Evolutionary conservation across 2,888 invertebrate species (phyloP), one percentile per base, ranked within the genome.

Genomic region (Listrodromus nycthemerus): DNA sequence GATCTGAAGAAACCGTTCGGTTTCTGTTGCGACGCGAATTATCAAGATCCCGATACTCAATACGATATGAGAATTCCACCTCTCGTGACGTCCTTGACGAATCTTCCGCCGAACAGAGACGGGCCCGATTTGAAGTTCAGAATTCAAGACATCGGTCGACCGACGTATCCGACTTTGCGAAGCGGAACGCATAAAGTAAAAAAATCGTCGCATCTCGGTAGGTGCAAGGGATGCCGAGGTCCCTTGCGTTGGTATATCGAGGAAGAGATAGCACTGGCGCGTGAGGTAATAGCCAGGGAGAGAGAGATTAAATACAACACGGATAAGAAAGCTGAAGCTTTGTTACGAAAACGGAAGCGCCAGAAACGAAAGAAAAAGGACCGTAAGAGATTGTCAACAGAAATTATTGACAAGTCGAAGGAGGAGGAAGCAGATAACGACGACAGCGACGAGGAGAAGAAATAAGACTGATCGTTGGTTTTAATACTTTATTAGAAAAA

Each of bases 51-150:
- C 2, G 84, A 86, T 2, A 88, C 88, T 7, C 67, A 70, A 1
- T 86, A 90, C 74, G 77, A 89, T 58, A 83, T 81, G 71, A 71
- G 79, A 16, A 83, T 83, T 45, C 88, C 90, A 0, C 88, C 89
- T 0, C 85, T 77, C 3, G 67, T 75, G 8, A 85, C 87, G 13
- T 87, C 89, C 0, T 80, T 84, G 33, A 85, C 91, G 50, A 71
- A 77, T 2, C 16, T 85, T 6, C 77, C 87, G 16, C 69, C 84
- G 2, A 73, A 82, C 6, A 86, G 70, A 0, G 88, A 83, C n/a
- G 89, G 91, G 1, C 92, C 92, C 0, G 88, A 89, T 65, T 66
- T 92, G 1, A 89, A 88, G 77, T 84, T 92, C 41, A 87, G 89
- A 3, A 41, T 92, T 21, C 88, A 89, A 37, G 91, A 92, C n/a